phyloP scores from a whole-genome alignment of 1,140 invertebrate species.

The Cydia fagiglandana region DNA sequence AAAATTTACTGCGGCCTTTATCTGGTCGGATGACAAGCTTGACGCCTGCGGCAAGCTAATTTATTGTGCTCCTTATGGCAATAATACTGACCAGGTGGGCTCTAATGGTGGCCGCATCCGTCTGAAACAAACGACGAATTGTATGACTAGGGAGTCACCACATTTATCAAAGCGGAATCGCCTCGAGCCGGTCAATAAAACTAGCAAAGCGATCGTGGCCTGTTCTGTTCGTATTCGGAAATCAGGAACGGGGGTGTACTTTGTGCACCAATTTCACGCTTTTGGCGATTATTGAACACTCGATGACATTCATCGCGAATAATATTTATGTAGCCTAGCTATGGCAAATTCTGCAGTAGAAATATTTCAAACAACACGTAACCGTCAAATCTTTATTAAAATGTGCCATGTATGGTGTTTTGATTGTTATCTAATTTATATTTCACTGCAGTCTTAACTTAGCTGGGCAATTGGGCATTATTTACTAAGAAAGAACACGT shows the following conservation, averaged over 20 bases:
- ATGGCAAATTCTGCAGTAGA: too few species aligned
- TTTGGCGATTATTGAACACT: background rate
- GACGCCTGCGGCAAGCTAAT: background rate
- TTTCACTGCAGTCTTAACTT: too few species aligned
- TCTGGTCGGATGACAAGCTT: background rate
- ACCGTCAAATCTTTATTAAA: too few species aligned
- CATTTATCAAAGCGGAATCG: background rate
- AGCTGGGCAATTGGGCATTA: too few species aligned
- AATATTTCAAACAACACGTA: too few species aligned
- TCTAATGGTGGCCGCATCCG: slow-evolving; percentile 15
- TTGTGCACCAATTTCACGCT: background rate
- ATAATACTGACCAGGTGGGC: slow-evolving; percentile 3
- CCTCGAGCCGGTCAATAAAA: background rate
- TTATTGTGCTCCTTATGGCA: background rate
- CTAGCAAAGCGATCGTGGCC: background rate
- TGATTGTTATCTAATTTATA: too few species aligned
- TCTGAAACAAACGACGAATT: slow-evolving; percentile 9
- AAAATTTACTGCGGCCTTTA: background rate
- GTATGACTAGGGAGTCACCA: slow-evolving; percentile 2
- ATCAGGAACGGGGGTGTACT: too few species aligned
- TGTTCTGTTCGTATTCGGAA: background rate
- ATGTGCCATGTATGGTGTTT: too few species aligned
- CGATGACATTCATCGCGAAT: too few species aligned
- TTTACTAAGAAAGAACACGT: background rate
- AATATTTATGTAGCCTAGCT: too few species aligned